Conservation (phyloP, 2,888 invertebrate genomes). For the Papilio demoleus region DNA sequence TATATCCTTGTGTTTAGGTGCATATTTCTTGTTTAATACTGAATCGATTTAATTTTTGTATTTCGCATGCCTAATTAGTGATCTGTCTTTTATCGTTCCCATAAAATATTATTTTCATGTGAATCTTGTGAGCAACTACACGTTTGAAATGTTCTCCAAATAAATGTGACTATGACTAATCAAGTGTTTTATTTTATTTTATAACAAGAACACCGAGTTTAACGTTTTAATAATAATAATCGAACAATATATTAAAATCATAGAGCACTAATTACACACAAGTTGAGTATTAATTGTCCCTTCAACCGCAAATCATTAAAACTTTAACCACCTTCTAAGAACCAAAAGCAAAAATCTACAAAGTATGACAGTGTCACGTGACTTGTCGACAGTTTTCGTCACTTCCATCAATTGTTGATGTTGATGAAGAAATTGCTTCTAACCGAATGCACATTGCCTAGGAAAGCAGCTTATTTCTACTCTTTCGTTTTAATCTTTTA, state of each 20-base stretch:
- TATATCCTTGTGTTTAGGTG: not conserved
- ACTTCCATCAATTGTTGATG: too few relatives aligned
- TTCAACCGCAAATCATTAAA: not conserved
- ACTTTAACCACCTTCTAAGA: not conserved
- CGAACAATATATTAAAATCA: not conserved
- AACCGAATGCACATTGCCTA: too few relatives aligned
- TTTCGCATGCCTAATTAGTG: conserved; percentile 50
- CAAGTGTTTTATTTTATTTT: not conserved
- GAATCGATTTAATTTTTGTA: not conserved
- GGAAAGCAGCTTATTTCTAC: not conserved
- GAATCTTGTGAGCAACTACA: conserved; percentile 16
- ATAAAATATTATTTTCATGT: conserved; percentile 50
- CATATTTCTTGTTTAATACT: not conserved
- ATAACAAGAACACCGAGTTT: not conserved
- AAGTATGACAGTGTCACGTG: too few relatives aligned
- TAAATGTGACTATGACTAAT: not conserved
- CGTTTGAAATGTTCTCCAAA: conserved; percentile 5
- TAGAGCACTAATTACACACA: not conserved
- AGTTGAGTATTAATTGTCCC: not conserved
- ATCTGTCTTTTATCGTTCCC: conserved; percentile 51
- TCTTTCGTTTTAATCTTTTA: not conserved
- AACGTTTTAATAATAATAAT: not conserved
- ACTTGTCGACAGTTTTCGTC: too few relatives aligned
- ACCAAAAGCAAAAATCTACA: too few relatives aligned
- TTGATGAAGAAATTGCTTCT: too few relatives aligned